Evolutionary conservation across 2,797 vertebrate genomes (phyloP).

Genomic region (Apogon hyalosoma): DNA sequence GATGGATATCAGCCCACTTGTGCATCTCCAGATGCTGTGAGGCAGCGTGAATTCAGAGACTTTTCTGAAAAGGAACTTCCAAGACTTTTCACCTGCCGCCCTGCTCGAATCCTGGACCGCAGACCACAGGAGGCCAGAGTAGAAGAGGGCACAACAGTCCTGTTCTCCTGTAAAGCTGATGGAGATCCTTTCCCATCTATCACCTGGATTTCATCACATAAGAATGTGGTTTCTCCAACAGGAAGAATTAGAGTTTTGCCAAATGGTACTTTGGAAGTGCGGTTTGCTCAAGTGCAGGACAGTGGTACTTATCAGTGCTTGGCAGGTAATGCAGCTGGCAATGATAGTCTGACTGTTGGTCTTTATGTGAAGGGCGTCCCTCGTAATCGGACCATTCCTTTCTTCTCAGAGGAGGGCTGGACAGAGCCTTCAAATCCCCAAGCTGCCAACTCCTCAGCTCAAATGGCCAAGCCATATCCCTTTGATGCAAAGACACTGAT

Average conservation of each 20-base stretch:
- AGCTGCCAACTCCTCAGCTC: slow-evolving; percentile 78
- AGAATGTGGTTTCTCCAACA: slow-evolving; percentile 68
- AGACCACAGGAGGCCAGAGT: slow-evolving; percentile 82
- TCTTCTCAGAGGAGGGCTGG: slow-evolving; percentile 78
- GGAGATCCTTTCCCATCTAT: slow-evolving; percentile 88
- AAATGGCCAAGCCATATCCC: slow-evolving; percentile 79
- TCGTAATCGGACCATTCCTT: slow-evolving; percentile 77
- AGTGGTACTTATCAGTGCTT: slow-evolving; percentile 87
- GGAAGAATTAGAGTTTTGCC: slow-evolving; percentile 85
- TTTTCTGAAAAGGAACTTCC: slow-evolving; percentile 88
- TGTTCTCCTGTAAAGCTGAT: slow-evolving; percentile 87
- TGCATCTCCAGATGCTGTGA: slow-evolving; percentile 73
- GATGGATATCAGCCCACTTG: slow-evolving; percentile 88
- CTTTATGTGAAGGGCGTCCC: slow-evolving; percentile 85
- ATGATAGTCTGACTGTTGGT: slow-evolving; percentile 86
- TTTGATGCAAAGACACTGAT: slow-evolving; percentile 88
- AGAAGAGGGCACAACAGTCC: slow-evolving; percentile 85
- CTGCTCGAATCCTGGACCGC: slow-evolving; percentile 82
- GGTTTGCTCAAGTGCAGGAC: slow-evolving; percentile 87
- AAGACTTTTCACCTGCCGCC: slow-evolving; percentile 86
- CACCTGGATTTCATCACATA: slow-evolving; percentile 88
- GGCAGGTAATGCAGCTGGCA: slow-evolving; percentile 89
- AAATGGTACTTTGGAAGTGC: slow-evolving; percentile 89
- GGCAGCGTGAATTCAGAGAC: slow-evolving; percentile 84
- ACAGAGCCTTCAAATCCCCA: slow-evolving; percentile 74